phyloP scores from a whole-genome alignment of 2,888 invertebrate genomes.

The Timema cristinae region DNA sequence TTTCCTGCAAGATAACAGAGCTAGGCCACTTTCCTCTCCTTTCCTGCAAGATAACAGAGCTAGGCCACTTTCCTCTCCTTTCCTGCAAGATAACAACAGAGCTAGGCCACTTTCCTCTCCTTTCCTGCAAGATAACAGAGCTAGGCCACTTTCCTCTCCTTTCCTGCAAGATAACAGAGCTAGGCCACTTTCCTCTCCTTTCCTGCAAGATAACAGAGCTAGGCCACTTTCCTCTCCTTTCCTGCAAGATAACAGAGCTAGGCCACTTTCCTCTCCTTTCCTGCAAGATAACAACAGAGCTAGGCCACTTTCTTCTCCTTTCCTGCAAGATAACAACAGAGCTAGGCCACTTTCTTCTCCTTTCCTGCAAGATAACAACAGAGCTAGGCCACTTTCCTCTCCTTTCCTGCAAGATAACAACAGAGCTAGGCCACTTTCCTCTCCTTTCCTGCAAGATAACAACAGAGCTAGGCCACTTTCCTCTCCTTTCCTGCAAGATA shows the following conservation, averaged over 20 bases:
- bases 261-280: conserved; percentile 57
- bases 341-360: conserved; percentile 49
- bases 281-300: conserved; percentile 44
- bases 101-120: conserved; percentile 49
- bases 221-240: conserved; percentile 57
- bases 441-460: conserved; percentile 64
- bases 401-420: conserved; percentile 61
- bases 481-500: conserved; percentile 66
- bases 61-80: conserved; percentile 53
- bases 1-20: conserved; percentile 53
- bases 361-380: conserved; percentile 53
- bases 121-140: conserved; percentile 53
- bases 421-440: no score
- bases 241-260: conserved; percentile 44
- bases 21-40: conserved; percentile 49
- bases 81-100: conserved; percentile 48
- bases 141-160: conserved; percentile 49
- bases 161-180: conserved; percentile 52
- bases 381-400: no score
- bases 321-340: conserved; percentile 48
- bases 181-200: conserved; percentile 53
- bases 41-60: conserved; percentile 52
- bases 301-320: conserved; percentile 53
- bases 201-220: conserved; percentile 48
- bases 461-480: no score